A percentile compares a stretch with the other conserved stretches of the same genome.
Conservation (phyloP, 2,888 invertebrate species). For the Saturnia japonica region DNA sequence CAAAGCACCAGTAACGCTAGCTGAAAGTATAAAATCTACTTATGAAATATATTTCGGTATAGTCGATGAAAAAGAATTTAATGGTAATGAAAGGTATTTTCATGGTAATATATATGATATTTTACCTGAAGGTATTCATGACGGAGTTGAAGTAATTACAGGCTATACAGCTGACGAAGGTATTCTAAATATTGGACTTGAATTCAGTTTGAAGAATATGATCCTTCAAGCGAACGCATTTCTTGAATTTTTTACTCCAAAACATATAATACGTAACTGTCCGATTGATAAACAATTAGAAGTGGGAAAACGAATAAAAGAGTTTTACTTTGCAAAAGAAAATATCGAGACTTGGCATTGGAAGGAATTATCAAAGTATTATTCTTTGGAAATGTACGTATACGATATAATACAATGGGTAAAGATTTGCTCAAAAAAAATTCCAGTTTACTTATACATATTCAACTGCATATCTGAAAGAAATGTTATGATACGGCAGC, state of each 20-base stretch:
- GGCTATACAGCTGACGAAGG: constrained; percentile 88
- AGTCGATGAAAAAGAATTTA: constrained; percentile 47
- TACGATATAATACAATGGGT: constrained; percentile 38
- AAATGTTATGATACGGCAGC: constrained; percentile 36
- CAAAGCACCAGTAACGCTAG: constrained; percentile 32
- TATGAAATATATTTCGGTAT: constrained; percentile 35
- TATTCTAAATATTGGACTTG: constrained; percentile 27
- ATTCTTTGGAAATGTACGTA: constrained; percentile 32
- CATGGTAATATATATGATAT: constrained; percentile 50
- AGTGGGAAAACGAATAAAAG: constrained; percentile 37
- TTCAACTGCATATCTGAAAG: constrained; percentile 45
- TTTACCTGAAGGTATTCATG: constrained; percentile 71
- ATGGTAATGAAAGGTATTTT: constrained; percentile 46
- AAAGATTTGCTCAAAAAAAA: constrained; percentile 34
- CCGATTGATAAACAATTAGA: constrained; percentile 33
- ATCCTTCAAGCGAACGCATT: constrained; percentile 24
- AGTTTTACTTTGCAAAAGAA: constrained; percentile 37
- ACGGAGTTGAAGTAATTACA: constrained; percentile 84
- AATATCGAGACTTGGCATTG: constrained; percentile 34
- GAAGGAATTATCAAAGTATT: constrained; percentile 32
- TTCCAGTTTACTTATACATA: constrained; percentile 44
- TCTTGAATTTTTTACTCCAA: constrained; percentile 34
- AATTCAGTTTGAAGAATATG: constrained; percentile 18
- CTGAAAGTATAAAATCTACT: constrained; percentile 29
- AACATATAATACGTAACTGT: constrained; percentile 28